Base-by-base conservation (phyloP, 1,140 invertebrate genomes). In the Atta cephalotes region DNA sequence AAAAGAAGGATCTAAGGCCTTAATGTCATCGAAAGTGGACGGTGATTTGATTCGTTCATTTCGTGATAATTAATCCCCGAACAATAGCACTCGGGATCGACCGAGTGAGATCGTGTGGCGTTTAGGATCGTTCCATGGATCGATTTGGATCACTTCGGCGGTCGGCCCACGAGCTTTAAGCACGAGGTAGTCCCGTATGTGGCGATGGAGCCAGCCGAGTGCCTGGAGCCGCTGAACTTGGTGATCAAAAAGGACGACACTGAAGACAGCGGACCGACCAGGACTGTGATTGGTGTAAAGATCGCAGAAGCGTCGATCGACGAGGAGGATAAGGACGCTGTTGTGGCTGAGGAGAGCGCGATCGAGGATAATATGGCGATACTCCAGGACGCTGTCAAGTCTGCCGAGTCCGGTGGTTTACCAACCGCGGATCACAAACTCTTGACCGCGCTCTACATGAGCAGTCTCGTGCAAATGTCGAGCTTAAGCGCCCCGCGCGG, bases 381-480 rank as follows among this genome's bases (percentile, higher is more conserved):
- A 60, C 84, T 95, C 49, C 94, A 96, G 60, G 93, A 95, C 71
- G 90, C 93, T 16, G 89, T 93, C 49, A 95, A 95, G 87, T 88
- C 92, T 25, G 92, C 92, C 25, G 94, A 95, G 80, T 93, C 95
- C 21, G 94, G 94, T 35, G 90, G 90, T 80, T 91, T 96, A 79
- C 95, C 95, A 25, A 89, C 91, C 14, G 91, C 94, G 53, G 96
- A 96, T 92, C 96, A 96, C 80, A 96, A 96, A 89, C 95, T 97
- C 79, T 91, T 97, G 21, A 96, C 96, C 5, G 96, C 96, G 2
- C 94, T 96, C 91, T 96, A 97, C 92, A 96, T 96, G 96, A 96
- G 96, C 89, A 96, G 96, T 70, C 89, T 96, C 28, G 94, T 96
- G 93, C 93, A 95, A 84, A 94, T 95, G 93, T 94, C 93, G 18